A percentile compares a stretch with the other conserved stretches of the same genome.
Conservation (phyloP, 2,888 invertebrate species). For the Lasioglossum villosulum region DNA sequence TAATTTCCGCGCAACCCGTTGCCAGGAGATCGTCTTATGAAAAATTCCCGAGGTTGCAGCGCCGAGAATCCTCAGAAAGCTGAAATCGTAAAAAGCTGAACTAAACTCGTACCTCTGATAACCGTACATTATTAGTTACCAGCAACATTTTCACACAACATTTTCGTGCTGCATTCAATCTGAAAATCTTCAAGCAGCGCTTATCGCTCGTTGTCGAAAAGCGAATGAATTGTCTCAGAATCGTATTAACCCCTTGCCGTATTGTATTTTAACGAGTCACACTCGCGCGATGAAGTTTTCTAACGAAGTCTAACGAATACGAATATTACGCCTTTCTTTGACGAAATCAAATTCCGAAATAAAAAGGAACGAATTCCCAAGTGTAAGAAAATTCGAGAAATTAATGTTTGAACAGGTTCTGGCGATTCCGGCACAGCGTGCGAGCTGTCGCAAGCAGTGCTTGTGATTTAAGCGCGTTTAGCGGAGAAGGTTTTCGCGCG, state of each 20-base stretch:
- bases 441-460: background rate
- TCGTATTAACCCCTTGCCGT: too few species aligned
- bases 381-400: background rate
- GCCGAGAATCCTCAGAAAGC: background rate
- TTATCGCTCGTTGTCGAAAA: too few species aligned
- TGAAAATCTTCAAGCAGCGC: too few species aligned
- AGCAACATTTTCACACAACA: background rate
- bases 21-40: background rate
- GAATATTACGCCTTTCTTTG: too few species aligned
- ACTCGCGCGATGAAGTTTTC: too few species aligned
- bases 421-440: background rate
- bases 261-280: too few species aligned
- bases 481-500: background rate
- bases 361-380: background rate
- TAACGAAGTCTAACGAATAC: too few species aligned
- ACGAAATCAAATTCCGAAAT: too few species aligned
- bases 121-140: background rate
- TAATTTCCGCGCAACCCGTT: background rate
- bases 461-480: conserved; percentile 9
- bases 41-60: background rate
- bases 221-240: too few species aligned
- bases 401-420: background rate
- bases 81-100: background rate
- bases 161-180: background rate
- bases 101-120: background rate